Evolutionary conservation across 23 tunicate species (phyloP).

Genomic region (Phallusia fumigata): DNA sequence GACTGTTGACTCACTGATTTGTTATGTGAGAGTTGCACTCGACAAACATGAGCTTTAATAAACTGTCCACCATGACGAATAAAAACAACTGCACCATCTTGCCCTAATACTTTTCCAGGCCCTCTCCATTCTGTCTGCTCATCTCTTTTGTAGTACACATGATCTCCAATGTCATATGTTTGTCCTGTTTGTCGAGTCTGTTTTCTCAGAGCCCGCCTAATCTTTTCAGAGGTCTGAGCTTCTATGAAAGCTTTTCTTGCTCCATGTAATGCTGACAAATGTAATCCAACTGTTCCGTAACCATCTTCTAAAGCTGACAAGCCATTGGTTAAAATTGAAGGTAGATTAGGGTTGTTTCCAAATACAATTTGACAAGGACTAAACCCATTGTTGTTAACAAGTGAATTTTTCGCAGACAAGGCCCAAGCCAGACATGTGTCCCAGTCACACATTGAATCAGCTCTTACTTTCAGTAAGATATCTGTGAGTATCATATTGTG

Average conservation of each 20-base stretch:
- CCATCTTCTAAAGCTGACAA: slow-evolving; percentile 22
- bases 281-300: background rate
- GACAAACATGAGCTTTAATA: slow-evolving; percentile 23
- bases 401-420: slow-evolving; percentile 20
- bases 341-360: background rate
- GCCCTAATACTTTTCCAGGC: slow-evolving; percentile 21
- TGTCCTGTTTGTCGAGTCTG: background rate
- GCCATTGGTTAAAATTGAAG: slow-evolving; percentile 15
- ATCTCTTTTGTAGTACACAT: slow-evolving; percentile 20
- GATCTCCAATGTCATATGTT: slow-evolving; percentile 12
- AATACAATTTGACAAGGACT: slow-evolving; percentile 31
- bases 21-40: background rate
- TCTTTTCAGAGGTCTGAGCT: slow-evolving; percentile 16
- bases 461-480: background rate
- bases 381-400: slow-evolving; percentile 15
- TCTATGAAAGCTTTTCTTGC: background rate
- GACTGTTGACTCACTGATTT: background rate
- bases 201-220: slow-evolving; percentile 16
- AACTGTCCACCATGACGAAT: slow-evolving; percentile 22
- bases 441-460: slow-evolving; percentile 14
- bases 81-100: slow-evolving; percentile 20
- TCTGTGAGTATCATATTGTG: slow-evolving; percentile 22
- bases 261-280: background rate
- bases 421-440: slow-evolving; percentile 25
- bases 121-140: background rate